Evolutionary conservation across 2,888 invertebrate species (phyloP).

Genomic region (Choristoneura rosaceana): DNA sequence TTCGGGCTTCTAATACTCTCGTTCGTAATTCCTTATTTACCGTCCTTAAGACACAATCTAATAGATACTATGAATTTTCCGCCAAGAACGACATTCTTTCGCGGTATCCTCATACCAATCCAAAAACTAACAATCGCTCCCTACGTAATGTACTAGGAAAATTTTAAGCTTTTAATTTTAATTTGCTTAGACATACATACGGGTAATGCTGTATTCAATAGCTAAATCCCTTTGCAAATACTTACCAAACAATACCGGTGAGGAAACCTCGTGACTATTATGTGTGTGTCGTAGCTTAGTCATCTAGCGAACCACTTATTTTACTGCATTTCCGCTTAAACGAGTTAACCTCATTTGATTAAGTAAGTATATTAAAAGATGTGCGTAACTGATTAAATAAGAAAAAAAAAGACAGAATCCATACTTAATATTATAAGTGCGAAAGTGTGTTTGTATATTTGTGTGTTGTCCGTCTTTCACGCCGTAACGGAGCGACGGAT

Average conservation of each 20-base stretch:
- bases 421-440: too few species aligned
- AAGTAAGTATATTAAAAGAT: background rate
- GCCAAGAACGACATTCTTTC: background rate
- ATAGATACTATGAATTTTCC: background rate
- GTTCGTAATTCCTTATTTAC: too few species aligned
- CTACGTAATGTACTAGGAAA: conserved; percentile 8
- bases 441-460: too few species aligned
- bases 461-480: too few species aligned
- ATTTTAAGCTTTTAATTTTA: background rate
- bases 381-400: too few species aligned
- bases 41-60: too few species aligned
- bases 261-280: conserved; percentile 3
- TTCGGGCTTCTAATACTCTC: too few species aligned
- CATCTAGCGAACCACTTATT: background rate
- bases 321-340: conserved; percentile 8
- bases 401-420: too few species aligned
- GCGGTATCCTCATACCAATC: background rate
- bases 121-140: background rate
- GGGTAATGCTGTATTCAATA: background rate
- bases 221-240: background rate
- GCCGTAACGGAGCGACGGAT: too few species aligned
- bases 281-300: background rate
- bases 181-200: conserved; percentile 5
- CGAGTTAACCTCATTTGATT: background rate
- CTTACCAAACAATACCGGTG: background rate